Percentiles rank a stretch among this genome's conserved stretches.
Conservation (phyloP, 2,888 invertebrate genomes). For the Pachliopta kotzebuea region DNA sequence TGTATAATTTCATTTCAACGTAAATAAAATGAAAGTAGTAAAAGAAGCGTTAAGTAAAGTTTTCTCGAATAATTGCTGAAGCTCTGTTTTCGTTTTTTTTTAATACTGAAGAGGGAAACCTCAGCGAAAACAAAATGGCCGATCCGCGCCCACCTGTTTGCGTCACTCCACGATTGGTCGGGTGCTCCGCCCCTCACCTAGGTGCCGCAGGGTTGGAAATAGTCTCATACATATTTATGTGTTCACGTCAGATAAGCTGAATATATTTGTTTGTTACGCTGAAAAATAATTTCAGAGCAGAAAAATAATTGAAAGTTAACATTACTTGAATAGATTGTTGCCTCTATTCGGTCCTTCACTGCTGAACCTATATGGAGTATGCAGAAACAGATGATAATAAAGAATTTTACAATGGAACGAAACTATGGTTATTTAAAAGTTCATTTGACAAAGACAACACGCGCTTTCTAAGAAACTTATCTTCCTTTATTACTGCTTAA, state of each 20-base stretch:
- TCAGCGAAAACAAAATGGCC: constrained; percentile 33
- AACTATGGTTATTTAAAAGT: too few relatives aligned
- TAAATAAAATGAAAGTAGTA: not conserved
- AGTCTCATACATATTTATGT: constrained; percentile 29
- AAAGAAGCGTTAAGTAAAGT: not conserved
- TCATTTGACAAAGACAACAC: too few relatives aligned
- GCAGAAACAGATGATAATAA: too few relatives aligned
- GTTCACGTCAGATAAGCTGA: constrained; percentile 16
- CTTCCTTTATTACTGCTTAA: too few relatives aligned
- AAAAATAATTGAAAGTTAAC: not conserved
- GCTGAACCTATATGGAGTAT: too few relatives aligned
- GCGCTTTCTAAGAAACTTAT: too few relatives aligned
- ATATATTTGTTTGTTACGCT: constrained; percentile 23
- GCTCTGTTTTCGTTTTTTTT: constrained; percentile 1
- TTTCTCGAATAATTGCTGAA: not conserved
- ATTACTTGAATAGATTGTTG: not conserved
- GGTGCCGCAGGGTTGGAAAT: constrained; percentile 24
- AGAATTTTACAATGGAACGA: too few relatives aligned
- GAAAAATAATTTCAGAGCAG: not conserved
- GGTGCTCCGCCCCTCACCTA: constrained; percentile 28
- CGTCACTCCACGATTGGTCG: constrained; percentile 27
- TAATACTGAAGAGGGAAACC: not conserved
- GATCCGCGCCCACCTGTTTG: constrained; percentile 41
- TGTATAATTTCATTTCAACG: not conserved
- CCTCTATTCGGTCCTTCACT: too few relatives aligned